Evolutionary conservation across 2,888 invertebrate genomes (phyloP), one percentile per base, ranked within the genome.

Genomic region (Rutpela maculata): DNA sequence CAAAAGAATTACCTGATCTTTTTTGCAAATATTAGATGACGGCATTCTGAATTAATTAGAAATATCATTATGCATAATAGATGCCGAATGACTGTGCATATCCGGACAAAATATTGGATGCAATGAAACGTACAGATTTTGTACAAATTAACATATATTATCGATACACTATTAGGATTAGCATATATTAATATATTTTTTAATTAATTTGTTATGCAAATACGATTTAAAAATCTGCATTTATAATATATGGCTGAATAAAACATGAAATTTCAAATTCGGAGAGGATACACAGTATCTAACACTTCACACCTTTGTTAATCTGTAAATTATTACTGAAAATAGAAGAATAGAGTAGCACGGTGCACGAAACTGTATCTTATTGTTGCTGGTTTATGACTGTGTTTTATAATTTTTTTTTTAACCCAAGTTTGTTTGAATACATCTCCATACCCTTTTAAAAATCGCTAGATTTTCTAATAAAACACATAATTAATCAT

Each of bases 1-100:
- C 79, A 81, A 82, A 80, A 79, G 76, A 74, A 74, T 77, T 77
- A 78, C 80, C 78, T 75, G 77, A 74, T 65, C 76, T 77, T 80
- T 78, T 80, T 80, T 78, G 80, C 80, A 77, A 80, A 78, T 75
- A 73, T 78, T 76, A 69, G 69, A 72, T 56, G 74, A 74, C 70
- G 59, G 59, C 11, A 59, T 31, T 18, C 73, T 69, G 79, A 77
- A 79, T 79, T 79, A 75, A 79, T 79, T 79, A 77, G 69, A 75
- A 77, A 77, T 59, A 68, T 79, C 62, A 63, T 59, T 72, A 72
- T 72, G 72, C 72, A 63, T 63, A 63, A 63, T 43, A 72, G 62
- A 31, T 63, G 60, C 26, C 22, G 56, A 60, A 43, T 70, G 72
- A 72, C 72, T 72, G 26, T 35, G 72, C 72, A 72, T 63, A 72